phyloP scores from a whole-genome alignment of 2,888 invertebrate genomes.

The Drosophila lutescens region DNA sequence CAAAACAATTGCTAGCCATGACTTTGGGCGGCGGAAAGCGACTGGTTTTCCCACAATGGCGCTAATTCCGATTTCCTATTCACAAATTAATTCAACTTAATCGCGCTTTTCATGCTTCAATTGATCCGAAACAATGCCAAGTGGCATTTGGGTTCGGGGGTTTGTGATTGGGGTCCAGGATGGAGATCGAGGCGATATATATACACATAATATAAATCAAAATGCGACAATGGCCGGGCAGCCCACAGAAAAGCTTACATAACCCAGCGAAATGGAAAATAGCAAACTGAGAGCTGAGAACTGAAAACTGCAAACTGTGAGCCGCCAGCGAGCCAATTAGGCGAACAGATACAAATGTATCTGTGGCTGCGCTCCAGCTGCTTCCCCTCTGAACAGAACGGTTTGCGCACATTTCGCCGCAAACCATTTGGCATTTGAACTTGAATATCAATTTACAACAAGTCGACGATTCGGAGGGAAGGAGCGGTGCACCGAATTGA shows the following conservation, averaged over 20 bases:
- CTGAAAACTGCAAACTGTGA: conserved; percentile 7
- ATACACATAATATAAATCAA: conserved; percentile 59
- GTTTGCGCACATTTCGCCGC: conserved; percentile 74
- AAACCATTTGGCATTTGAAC: conserved; percentile 81
- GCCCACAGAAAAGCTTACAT: conserved; percentile 65
- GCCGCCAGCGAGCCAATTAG: conserved; percentile 60
- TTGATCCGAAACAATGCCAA: conserved; percentile 59
- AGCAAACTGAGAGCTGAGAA: conserved; percentile 18
- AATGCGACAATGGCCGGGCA: conserved; percentile 67
- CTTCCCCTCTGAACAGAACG: conserved; percentile 39
- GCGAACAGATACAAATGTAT: conserved; percentile 63
- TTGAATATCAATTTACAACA: conserved; percentile 82
- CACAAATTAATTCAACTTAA: conserved; percentile 69
- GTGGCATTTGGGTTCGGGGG: conserved; percentile 29
- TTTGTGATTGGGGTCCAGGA: conserved; percentile 36
- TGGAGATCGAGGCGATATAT: conserved; percentile 61
- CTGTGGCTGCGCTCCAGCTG: conserved; percentile 41
- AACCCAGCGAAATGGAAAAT: conserved; percentile 46
- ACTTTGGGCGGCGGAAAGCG: conserved; percentile 26
- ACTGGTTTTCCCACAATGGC: conserved; percentile 45
- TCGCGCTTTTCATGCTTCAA: conserved; percentile 68
- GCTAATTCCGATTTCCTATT: conserved; percentile 64
- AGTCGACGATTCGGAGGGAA: conserved; percentile 19
- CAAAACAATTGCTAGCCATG: conserved; percentile 65
- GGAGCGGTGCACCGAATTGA: conserved; percentile 56